phyloP scores from a whole-genome alignment of 2,888 invertebrate genomes.

The Orchesellides sinensis region DNA sequence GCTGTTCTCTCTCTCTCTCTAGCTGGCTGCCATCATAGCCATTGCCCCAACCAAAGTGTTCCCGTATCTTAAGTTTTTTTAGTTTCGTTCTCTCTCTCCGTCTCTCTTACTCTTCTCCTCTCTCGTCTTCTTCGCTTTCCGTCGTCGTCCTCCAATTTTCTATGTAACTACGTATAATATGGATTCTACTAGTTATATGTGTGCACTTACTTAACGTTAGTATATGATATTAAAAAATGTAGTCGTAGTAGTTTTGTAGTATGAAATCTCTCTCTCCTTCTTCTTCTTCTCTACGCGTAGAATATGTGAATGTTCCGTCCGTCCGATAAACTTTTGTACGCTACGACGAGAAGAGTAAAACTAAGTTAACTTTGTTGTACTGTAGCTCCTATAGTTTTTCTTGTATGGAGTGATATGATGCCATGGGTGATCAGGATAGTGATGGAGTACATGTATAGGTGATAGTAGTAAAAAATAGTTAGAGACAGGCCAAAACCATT shows the following conservation, averaged over 20 bases:
- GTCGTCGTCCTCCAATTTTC: conserved; percentile 52
- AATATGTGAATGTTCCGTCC: too few species aligned
- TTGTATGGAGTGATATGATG: too few species aligned
- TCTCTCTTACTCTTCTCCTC: conserved; percentile 34
- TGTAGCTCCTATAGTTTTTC: background rate
- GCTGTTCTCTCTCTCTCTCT: conserved; percentile 60
- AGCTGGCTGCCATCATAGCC: conserved; percentile 64
- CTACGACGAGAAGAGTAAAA: conserved; percentile 33
- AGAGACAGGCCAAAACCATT: background rate
- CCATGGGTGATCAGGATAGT: too few species aligned
- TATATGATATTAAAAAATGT: conserved; percentile 27
- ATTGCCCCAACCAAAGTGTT: conserved; percentile 65
- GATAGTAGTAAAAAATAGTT: background rate
- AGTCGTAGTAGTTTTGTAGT: too few species aligned
- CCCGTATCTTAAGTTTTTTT: conserved; percentile 53
- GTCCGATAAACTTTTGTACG: too few species aligned
- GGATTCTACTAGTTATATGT: background rate
- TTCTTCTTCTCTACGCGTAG: too few species aligned
- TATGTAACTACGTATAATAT: background rate
- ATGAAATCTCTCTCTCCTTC: too few species aligned
- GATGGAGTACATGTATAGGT: background rate
- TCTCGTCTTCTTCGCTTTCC: conserved; percentile 56
- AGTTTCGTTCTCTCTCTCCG: conserved; percentile 26
- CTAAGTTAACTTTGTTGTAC: conserved; percentile 7
- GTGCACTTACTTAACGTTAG: conserved; percentile 24